Evolutionary conservation across 2,888 invertebrate species (phyloP), one percentile per base, ranked within the genome.

Genomic region (Ophonus ardosiacus): DNA sequence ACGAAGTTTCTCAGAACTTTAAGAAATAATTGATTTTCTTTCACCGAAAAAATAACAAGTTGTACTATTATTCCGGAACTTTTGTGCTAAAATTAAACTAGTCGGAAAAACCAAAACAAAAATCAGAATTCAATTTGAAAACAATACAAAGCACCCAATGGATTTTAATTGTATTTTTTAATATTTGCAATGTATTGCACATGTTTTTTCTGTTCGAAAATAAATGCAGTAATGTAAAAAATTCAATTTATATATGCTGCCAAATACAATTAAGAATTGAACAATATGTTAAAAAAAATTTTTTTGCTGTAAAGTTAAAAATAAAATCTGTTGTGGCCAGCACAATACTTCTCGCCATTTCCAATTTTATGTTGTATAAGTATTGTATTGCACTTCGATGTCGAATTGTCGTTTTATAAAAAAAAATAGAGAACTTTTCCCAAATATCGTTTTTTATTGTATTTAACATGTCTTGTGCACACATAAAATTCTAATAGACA

Each of bases 11-110:
- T 13, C 43, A 10, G 10, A 51, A 51, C 43, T 51, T 51, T 13
- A 51, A 17, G 59, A 61, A 17, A 61, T 17, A 61, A 61, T 61
- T 61, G 59, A 61, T 61, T 61, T 61, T 17, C 59, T 61, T 18
- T 17, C 18, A 17, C 18, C 3, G 15, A 18, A 61, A 61, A 61
- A 61, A 61, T 17, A 59, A 59, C 15, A 59, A 59, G 18, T 8
- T 17, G 5, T 51, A 51, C 43, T 51, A 10, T 51, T 51, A 51
- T 51, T 51, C 13, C 7, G 43, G 10, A 31, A 51, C 5, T 13
- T 51, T 51, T 51, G 43, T 51, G 10, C 2, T 7, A 2, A 51
- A 51, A 51, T 51, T 51, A 51, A 51, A 51, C 43, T 10, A 13
- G 13, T 2, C 10, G 6, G 10, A 8, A 51, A 8, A 51, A 10